A percentile compares a stretch with the other conserved stretches of the same genome.
Evolutionary conservation across 2,797 vertebrate genomes (phyloP).

Genomic region (Odontamblyopus lacepedii): DNA sequence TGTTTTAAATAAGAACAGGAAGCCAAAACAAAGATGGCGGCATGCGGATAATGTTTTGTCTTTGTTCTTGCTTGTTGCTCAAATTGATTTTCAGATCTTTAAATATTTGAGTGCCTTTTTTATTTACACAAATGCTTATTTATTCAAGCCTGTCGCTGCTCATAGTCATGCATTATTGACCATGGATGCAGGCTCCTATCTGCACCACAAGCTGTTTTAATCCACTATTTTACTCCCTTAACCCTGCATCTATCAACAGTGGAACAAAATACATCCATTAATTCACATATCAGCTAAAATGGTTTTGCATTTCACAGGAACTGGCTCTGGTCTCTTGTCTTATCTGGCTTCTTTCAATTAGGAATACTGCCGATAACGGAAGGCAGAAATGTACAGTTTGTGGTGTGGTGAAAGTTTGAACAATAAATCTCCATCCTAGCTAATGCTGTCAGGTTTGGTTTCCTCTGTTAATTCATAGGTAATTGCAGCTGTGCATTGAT

Average conservation of each 20-base stretch:
- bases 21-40: constrained; percentile 3
- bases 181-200: constrained; percentile 34
- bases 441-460: too few species aligned
- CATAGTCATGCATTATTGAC: constrained; percentile 66
- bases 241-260: not conserved
- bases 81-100: constrained; percentile 56
- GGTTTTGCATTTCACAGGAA: not conserved
- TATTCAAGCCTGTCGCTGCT: constrained; percentile 53
- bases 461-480: not conserved
- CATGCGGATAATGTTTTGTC: constrained; percentile 29
- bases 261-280: not conserved
- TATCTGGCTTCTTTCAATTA: too few species aligned
- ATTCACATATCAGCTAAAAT: not conserved
- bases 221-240: not conserved
- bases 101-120: constrained; percentile 57
- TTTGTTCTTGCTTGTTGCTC: constrained; percentile 6
- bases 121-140: constrained; percentile 68
- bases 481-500: not conserved
- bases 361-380: too few species aligned
- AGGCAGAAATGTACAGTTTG: too few species aligned
- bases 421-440: too few species aligned
- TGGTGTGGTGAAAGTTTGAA: too few species aligned
- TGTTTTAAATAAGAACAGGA: not conserved
- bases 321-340: too few species aligned
- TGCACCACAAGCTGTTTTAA: constrained; percentile 1